Percentiles rank a stretch among this genome's conserved stretches.
phyloP scores from a whole-genome alignment of 1,140 invertebrate species.

The Eumaeus atala region DNA sequence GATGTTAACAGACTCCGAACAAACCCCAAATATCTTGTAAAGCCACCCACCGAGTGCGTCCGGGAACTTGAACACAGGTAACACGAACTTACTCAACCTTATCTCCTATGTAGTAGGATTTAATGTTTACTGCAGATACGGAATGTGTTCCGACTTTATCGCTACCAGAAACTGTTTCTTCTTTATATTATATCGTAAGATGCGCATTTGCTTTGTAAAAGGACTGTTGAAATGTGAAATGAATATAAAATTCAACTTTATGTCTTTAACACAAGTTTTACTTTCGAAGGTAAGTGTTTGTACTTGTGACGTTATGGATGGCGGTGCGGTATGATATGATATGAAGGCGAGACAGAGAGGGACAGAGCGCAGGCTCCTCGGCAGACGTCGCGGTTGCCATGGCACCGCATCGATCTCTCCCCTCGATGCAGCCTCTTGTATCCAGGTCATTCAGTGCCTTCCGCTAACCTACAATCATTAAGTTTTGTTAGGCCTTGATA shows the following conservation, averaged over 20 bases:
- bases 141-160: conserved; percentile 52
- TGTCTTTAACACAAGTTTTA: not conserved
- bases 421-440: conserved; percentile 52
- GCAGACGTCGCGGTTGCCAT: conserved; percentile 71
- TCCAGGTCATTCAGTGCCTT: conserved; percentile 62
- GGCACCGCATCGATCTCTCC: conserved; percentile 67
- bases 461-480: conserved; percentile 18
- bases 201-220: conserved; percentile 25
- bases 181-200: conserved; percentile 67
- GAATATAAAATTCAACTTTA: conserved; percentile 19
- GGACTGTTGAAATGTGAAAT: conserved; percentile 8
- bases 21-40: conserved; percentile 69
- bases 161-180: conserved; percentile 53
- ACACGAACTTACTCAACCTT: conserved; percentile 27
- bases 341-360: conserved; percentile 65
- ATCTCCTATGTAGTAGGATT: conserved; percentile 24
- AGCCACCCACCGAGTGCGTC: conserved; percentile 57
- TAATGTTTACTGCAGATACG: conserved; percentile 24
- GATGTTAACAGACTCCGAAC: conserved; percentile 66
- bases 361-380: conserved; percentile 71
- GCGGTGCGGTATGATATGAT: conserved; percentile 53
- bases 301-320: conserved; percentile 21
- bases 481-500: not conserved
- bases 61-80: conserved; percentile 45
- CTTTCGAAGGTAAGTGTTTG: conserved; percentile 11